Evolutionary conservation across 2,888 invertebrate species (phyloP), one percentile per base, ranked within the genome.

Genomic region (Belgica antarctica): DNA sequence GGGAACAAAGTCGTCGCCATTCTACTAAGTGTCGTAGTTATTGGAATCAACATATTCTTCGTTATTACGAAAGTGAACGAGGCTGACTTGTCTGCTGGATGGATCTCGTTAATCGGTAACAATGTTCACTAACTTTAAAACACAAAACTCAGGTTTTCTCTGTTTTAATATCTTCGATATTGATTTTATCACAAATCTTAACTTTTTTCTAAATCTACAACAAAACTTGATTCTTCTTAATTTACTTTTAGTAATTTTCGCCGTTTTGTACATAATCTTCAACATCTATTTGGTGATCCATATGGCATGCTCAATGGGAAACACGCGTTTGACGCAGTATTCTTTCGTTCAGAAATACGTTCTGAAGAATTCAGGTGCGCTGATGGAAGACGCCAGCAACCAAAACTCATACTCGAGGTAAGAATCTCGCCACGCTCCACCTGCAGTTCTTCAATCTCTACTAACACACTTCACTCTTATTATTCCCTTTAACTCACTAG

Each of bases 1-100:
- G 79, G 81, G 25, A 90, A 87, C 78, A 89, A 88, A 81, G 79
- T 88, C 22, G 80, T 89, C 28, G 83, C 91, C 0, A 84, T 87
- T 22, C 69, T 85, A 2, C 79, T 93, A 28, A 87, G 90, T 10
- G 76, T 87, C 5, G 77, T 88, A 46, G 89, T 93, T 3, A 89
- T 94, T 75, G 81, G 78, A 3, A 92, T 94, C 74, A 94, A 94
- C 78, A 82, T 91, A 72, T 92, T 86, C 77, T 91, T 92, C 77
- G 89, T 92, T 10, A 79, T 85, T 17, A 82, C 83, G 68, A 86
- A 85, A 72, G 84, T 89, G 0, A 77, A 82, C 24, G 75, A 79
- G 4, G 75, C 78, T 1, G 73, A 84, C 4, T 74, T 82, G 15
- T 73, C 78, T 34, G 81, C 81, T 76, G 79, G 77, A 47, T 74